These are phyloP conservation scores for Lacanobia oleracea DNA, from an alignment of 2,888 invertebrate species.

Conservation along the genomic window DNA sequence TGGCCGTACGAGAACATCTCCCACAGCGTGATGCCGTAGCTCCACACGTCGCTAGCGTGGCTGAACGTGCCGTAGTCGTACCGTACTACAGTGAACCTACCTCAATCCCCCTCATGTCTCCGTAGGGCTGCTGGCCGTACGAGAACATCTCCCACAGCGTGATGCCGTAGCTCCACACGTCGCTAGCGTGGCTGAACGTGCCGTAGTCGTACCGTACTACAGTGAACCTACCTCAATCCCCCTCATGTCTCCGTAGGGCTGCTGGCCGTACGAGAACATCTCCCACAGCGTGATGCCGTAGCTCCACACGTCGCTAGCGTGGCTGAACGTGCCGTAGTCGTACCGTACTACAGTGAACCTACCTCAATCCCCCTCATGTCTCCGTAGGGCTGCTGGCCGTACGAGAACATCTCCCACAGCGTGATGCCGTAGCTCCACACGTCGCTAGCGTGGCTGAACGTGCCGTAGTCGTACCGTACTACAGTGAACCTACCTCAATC, in stretches of 20 bases:
- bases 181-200: slow-evolving; percentile 97
- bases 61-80: slow-evolving; percentile 98
- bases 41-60: slow-evolving; percentile 98
- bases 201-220: slow-evolving; percentile 94
- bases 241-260: slow-evolving; percentile 97
- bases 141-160: slow-evolving; percentile 99
- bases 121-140: slow-evolving; percentile 96
- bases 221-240: slow-evolving; percentile 93
- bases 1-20: slow-evolving; percentile 98
- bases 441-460: slow-evolving; percentile 98
- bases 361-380: slow-evolving; percentile 97
- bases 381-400: slow-evolving; percentile 97
- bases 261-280: slow-evolving; percentile 97
- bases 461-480: slow-evolving; percentile 97
- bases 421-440: slow-evolving; percentile 99
- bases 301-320: slow-evolving; percentile 99
- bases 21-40: slow-evolving; percentile 98
- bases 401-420: slow-evolving; percentile 98
- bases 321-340: slow-evolving; percentile 97
- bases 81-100: slow-evolving; percentile 82
- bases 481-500: too few relatives aligned
- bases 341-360: slow-evolving; percentile 80
- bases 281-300: slow-evolving; percentile 99
- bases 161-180: slow-evolving; percentile 99
- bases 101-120: slow-evolving; percentile 96